Evolutionary conservation across 1,140 invertebrate species (phyloP), one percentile per base, ranked within the genome.

Genomic region (Lerema accius): DNA sequence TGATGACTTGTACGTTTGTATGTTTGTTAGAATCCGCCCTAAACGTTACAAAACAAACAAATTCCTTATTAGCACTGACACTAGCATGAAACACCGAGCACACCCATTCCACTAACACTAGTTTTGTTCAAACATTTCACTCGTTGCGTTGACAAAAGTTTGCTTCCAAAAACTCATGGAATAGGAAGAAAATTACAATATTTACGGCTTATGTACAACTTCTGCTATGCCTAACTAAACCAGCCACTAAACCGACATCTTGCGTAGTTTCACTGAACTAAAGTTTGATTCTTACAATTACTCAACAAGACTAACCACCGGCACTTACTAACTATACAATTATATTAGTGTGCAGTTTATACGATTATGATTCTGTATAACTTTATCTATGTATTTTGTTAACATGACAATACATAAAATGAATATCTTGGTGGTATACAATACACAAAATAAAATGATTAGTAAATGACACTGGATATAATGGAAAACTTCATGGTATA

Each of bases 401-500:
- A 3, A 23, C 5, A 23, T 32, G 28, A 32, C 28, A 32, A 7
- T 7, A 32, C 9, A 32, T 9, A 32, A 32, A 7, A 32, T 9
- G 7, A n/a, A n/a, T n/a, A n/a, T n/a, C n/a, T n/a, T n/a, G 4
- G 4, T 7, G 9, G 28, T 32, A 4, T 32, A 32, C 50, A 55
- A 42, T 42, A 37, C 51, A 55, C 14, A 55, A 14, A 42, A 17
- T 14, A 55, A 43, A 14, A 63, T 51, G 64, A 61, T 64, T 63
- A 64, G 65, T 68, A 69, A 73, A 68, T 53, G 61, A 76, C 72
- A 80, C 72, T 72, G 76, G 71, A 75, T 65, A 63, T 55, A 50
- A 43, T 42, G 11, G 42, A 74, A 78, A 73, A 75, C 46, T 69
- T 59, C 75, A 73, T 79, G 80, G 80, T 82, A 80, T 32, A 32